phyloP scores from a whole-genome alignment of 2,797 vertebrate species.

The Tympanoctomys barrerae region DNA sequence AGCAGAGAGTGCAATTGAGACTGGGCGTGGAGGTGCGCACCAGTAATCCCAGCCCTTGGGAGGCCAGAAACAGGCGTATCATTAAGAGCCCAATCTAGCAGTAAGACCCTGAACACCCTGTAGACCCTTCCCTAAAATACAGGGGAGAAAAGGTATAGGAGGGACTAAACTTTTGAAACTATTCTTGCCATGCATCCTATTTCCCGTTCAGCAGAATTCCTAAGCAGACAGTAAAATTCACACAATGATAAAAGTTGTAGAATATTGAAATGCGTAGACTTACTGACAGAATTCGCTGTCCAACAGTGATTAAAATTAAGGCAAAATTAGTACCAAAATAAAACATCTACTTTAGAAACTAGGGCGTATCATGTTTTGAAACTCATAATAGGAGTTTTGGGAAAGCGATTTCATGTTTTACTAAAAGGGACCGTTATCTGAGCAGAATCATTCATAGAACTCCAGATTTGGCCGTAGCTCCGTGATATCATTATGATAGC shows the following conservation, averaged over 20 bases:
- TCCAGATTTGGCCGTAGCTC: background rate
- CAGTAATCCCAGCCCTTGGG: too few species aligned
- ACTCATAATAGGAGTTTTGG: constrained; percentile 43
- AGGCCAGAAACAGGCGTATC: too few species aligned
- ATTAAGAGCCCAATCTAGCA: too few species aligned
- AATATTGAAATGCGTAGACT: constrained; percentile 43
- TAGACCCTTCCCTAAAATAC: too few species aligned
- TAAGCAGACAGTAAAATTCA: constrained; percentile 19
- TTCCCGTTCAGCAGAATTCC: constrained; percentile 7
- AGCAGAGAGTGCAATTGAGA: too few species aligned
- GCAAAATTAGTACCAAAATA: constrained; percentile 36
- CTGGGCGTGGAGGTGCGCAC: too few species aligned
- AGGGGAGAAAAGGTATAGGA: background rate
- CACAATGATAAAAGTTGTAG: background rate
- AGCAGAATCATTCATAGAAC: constrained; percentile 3
- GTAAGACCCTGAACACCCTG: too few species aligned
- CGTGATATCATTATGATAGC: constrained; percentile 18
- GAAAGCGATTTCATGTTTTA: constrained; percentile 56
- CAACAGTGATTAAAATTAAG: constrained; percentile 54
- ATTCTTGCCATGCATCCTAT: background rate
- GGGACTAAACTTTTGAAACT: background rate
- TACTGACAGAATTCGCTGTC: constrained; percentile 29
- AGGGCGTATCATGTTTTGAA: constrained; percentile 62
- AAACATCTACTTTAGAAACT: constrained; percentile 66
- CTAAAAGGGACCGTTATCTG: background rate